Evolutionary conservation across 2,888 invertebrate genomes (phyloP), one percentile per base, ranked within the genome.

Genomic region (Girardia tigrina): DNA sequence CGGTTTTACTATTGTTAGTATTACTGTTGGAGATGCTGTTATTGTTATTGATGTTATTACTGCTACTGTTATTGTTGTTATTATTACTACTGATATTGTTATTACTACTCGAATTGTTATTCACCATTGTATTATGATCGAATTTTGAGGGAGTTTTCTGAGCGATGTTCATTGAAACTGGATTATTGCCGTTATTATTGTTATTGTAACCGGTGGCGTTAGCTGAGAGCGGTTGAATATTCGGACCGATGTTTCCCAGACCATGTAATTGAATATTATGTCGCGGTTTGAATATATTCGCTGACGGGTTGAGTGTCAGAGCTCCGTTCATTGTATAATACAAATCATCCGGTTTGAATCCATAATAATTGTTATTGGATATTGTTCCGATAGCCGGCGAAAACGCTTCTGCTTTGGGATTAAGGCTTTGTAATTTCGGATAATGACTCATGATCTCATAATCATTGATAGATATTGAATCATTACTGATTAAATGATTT

Each of bases 361-460:
- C 56, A 56, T 56, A 56, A 23, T 12, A 56, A 56, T 56, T 56
- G 2, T n/a, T 4, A n/a, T 16, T 56, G 8, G 56, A 56, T n/a
- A 56, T 56, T 8, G 8, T 56, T 8, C 56, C 56, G n/a, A 56
- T 16, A 20, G 56, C 56, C 23, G 56, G 56, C n/a, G 56, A 56
- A 56, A 56, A 56, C 23, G 56, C 56, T 56, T 56, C 56, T 6
- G 56, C 56, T 56, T 56, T 56, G n/a, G 56, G 56, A 56, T 56
- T 56, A 2, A 56, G 56, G 23, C 56, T 56, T 23, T 56, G 56
- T 23, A 56, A 56, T 56, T 56, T 56, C 4, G 56, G 56, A 56
- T 56, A 56, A 56, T 56, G 56, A 56, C 56, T 56, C 56, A 56
- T 56, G 4, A 56, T 23, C 23, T 56, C 56, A 56, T 56, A 56